A percentile compares a stretch with the other conserved stretches of the same genome.
Conservation (phyloP, 2,888 invertebrate genomes). For the Netelia melanura region DNA sequence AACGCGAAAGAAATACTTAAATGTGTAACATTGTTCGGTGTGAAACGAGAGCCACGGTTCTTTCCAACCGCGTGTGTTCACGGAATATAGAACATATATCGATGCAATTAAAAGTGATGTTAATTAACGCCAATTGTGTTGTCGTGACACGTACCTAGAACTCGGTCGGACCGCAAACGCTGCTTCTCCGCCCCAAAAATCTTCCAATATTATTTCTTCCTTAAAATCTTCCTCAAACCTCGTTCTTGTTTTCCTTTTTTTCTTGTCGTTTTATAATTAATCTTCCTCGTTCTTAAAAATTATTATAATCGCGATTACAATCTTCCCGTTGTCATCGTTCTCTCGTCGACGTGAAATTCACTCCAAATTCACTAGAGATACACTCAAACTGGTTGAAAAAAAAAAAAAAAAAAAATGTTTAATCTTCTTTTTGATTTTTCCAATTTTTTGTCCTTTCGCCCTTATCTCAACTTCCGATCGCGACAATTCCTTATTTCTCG, state of each 20-base stretch:
- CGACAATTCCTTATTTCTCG: too few species aligned
- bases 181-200: not conserved
- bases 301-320: not conserved
- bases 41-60: too few species aligned
- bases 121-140: not conserved
- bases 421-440: not conserved
- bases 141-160: slow-evolving; percentile 54
- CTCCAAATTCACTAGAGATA: not conserved
- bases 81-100: not conserved
- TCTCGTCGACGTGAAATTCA: not conserved
- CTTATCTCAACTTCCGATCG: too few species aligned
- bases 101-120: not conserved
- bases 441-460: not conserved
- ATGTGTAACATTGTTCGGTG: too few species aligned
- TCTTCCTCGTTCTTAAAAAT: not conserved
- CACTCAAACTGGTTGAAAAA: not conserved
- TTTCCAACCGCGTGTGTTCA: not conserved
- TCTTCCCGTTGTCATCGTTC: not conserved
- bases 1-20: too few species aligned
- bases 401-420: not conserved
- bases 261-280: not conserved
- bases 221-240: not conserved
- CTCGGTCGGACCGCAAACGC: slow-evolving; percentile 12
- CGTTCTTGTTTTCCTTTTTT: not conserved
- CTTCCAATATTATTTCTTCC: not conserved